phyloP scores from a whole-genome alignment of 2,888 invertebrate species.

The Ophion ventricosus region DNA sequence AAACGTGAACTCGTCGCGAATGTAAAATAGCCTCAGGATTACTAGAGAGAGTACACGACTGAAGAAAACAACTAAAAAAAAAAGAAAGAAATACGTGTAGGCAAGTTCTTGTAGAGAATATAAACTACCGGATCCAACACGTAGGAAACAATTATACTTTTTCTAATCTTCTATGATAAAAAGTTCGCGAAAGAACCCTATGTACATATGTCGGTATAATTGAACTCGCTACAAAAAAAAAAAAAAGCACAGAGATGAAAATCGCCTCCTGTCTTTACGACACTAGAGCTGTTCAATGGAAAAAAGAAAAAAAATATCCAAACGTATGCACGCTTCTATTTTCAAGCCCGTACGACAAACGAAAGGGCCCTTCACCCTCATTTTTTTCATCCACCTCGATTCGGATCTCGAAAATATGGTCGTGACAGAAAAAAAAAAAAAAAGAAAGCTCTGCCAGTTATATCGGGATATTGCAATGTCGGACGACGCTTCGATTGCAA shows the following conservation, averaged over 20 bases:
- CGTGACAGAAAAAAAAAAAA: background rate
- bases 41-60: slow-evolving; percentile 57
- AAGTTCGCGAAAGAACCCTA: slow-evolving; percentile 30
- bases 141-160: slow-evolving; percentile 57
- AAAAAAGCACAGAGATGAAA: background rate
- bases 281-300: slow-evolving; percentile 11
- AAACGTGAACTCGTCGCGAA: slow-evolving; percentile 20
- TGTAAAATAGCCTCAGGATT: slow-evolving; percentile 40
- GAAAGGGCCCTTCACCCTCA: background rate
- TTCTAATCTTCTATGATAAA: slow-evolving; percentile 59
- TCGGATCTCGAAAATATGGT: slow-evolving; percentile 4
- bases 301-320: background rate
- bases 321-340: slow-evolving; percentile 18
- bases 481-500: slow-evolving; percentile 19
- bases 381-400: background rate
- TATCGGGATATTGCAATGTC: slow-evolving; percentile 20
- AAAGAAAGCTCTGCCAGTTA: slow-evolving; percentile 31
- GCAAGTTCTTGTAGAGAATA: slow-evolving; percentile 46
- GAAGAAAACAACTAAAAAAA: slow-evolving; percentile 49
- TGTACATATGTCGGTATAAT: slow-evolving; percentile 40
- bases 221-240: slow-evolving; percentile 35
- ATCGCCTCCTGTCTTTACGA: slow-evolving; percentile 32
- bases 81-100: slow-evolving; percentile 30
- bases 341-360: slow-evolving; percentile 14
- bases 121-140: slow-evolving; percentile 32